These are phyloP conservation scores for Cyprinodon brontotheroides DNA, from an alignment of 2,113 vertebrate species.

Conservation along the genomic window DNA sequence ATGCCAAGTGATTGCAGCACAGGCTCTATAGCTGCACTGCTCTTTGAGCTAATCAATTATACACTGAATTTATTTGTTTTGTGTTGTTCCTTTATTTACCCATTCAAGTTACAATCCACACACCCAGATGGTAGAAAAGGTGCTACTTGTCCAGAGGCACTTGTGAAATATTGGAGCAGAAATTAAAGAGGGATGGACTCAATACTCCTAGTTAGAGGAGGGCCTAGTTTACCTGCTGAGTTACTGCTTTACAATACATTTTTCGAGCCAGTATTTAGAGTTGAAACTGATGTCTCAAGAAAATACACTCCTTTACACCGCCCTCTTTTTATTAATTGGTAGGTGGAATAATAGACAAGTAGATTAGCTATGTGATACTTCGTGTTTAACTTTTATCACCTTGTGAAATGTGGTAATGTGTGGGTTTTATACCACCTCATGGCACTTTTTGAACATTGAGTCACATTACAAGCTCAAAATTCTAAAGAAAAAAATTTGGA, in stretches of 20 bases:
- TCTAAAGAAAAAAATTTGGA: too few species aligned
- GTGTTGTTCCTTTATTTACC: neutral
- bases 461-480: too few species aligned
- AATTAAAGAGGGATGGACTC: neutral
- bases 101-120: neutral
- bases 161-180: neutral
- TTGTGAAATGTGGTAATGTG: too few species aligned
- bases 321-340: neutral
- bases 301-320: neutral
- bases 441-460: too few species aligned
- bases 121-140: neutral
- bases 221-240: neutral
- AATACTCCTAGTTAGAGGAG: neutral
- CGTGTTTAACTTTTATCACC: too few species aligned
- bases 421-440: too few species aligned
- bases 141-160: neutral
- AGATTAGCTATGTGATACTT: too few species aligned
- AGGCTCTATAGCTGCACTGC: too few species aligned
- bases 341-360: too few species aligned
- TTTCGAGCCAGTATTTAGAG: neutral
- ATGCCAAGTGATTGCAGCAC: too few species aligned
- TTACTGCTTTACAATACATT: neutral
- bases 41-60: too few species aligned
- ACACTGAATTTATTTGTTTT: too few species aligned
- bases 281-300: neutral